Conservation (phyloP, 2,888 invertebrate genomes). For the Vesta saturnalis region DNA sequence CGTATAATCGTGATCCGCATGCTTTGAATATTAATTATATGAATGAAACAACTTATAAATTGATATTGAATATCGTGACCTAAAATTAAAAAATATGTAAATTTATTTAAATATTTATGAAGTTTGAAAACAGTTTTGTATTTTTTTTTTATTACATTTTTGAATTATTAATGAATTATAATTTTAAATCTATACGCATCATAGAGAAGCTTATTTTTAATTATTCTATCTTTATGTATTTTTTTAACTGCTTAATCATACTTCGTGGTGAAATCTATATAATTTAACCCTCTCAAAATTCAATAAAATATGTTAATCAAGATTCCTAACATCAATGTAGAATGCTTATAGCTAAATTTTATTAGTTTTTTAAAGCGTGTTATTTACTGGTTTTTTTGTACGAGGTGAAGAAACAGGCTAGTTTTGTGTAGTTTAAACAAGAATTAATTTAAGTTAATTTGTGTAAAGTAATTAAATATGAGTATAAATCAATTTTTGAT, state of each 20-base stretch:
- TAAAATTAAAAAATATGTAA: conserved; percentile 43
- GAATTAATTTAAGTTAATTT: neutral
- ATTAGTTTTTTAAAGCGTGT: conserved; percentile 10
- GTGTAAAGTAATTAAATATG: neutral
- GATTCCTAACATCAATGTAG: neutral
- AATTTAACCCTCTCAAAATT: conserved; percentile 9
- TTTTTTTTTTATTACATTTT: conserved; percentile 44
- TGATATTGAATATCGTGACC: conserved; percentile 42
- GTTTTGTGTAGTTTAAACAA: neutral
- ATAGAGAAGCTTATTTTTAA: conserved; percentile 6
- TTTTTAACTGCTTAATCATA: conserved; percentile 13
- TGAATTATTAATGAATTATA: conserved; percentile 38
- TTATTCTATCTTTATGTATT: conserved; percentile 12
- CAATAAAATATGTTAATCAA: conserved; percentile 12
- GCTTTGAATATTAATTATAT: conserved; percentile 29
- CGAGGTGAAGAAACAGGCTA: neutral
- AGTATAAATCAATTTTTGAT: conserved; percentile 1
- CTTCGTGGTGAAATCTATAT: conserved; percentile 10
- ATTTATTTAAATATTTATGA: conserved; percentile 44
- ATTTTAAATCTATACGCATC: conserved; percentile 2
- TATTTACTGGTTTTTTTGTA: neutral
- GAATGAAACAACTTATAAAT: conserved; percentile 40
- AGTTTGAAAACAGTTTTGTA: conserved; percentile 41
- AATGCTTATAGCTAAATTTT: neutral
- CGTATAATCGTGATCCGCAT: conserved; percentile 27